Conservation (phyloP, 2,113 vertebrate genomes). For the cattle (Bos taurus) region DNA sequence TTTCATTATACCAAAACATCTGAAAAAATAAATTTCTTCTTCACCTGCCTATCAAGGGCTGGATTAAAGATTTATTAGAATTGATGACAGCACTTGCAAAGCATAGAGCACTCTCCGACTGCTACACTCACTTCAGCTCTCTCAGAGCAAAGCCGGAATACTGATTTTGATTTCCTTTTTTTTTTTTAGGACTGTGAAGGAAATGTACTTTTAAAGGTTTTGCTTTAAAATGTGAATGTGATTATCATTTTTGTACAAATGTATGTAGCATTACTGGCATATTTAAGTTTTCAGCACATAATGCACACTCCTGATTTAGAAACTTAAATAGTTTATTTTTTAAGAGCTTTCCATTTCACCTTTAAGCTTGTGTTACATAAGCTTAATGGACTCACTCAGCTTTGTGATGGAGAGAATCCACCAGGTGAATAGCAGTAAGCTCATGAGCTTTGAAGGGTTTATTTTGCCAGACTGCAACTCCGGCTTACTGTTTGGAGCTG, state of each 20-base stretch:
- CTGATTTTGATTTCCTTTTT: conserved; percentile 29
- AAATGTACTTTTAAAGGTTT: conserved; percentile 58
- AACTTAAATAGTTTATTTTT: conserved; percentile 63
- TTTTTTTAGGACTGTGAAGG: background rate
- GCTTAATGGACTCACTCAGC: conserved; percentile 59
- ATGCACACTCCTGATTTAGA: conserved; percentile 42
- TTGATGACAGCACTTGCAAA: conserved; percentile 58
- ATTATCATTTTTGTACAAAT: conserved; percentile 55
- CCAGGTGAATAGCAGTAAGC: conserved; percentile 55
- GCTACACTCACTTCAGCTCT: conserved; percentile 5
- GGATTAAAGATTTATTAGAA: conserved; percentile 68
- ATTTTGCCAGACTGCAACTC: conserved; percentile 57
- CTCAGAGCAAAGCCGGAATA: conserved; percentile 39
- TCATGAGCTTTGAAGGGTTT: conserved; percentile 50
- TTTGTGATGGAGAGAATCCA: conserved; percentile 39
- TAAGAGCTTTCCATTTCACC: conserved; percentile 53
- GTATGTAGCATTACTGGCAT: conserved; percentile 24
- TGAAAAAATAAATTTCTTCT: conserved; percentile 66
- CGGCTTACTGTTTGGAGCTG: conserved; percentile 40
- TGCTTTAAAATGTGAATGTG: conserved; percentile 41
- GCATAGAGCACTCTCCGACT: background rate
- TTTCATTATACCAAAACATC: conserved; percentile 53
- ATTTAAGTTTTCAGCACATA: conserved; percentile 45
- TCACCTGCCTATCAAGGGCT: conserved; percentile 51
- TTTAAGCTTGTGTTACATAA: conserved; percentile 64